Evolutionary conservation across 2,797 vertebrate species (phyloP).

Genomic region (Gymnocypris eckloni): DNA sequence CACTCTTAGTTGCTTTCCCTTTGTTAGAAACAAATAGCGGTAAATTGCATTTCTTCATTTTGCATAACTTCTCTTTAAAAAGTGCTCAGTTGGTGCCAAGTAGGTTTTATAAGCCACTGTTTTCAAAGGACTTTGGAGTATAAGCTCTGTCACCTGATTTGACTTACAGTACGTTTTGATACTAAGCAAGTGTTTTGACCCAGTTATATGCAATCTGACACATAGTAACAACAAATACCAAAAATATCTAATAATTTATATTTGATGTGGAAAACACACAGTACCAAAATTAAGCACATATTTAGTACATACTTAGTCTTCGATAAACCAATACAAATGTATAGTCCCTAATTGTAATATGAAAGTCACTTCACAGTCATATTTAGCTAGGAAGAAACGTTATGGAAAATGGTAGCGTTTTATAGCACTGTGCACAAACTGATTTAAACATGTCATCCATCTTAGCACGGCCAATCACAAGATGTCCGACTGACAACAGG

Average conservation of each 20-base stretch:
- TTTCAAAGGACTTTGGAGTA: slow-evolving; percentile 9
- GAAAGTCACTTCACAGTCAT: not conserved
- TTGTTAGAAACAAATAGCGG: not conserved
- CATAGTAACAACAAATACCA: slow-evolving; percentile 18
- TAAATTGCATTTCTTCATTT: not conserved
- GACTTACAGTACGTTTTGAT: not conserved
- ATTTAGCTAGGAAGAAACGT: not conserved
- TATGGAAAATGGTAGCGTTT: not conserved
- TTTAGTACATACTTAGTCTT: not conserved
- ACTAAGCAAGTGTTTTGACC: slow-evolving; percentile 16
- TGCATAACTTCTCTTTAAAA: slow-evolving; percentile 28
- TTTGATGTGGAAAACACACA: not conserved
- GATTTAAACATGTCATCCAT: not conserved
- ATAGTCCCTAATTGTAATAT: not conserved
- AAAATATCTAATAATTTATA: not conserved
- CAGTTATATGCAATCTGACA: not conserved
- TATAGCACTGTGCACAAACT: not conserved
- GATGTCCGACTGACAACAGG: slow-evolving; percentile 1
- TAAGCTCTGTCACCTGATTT: slow-evolving; percentile 39
- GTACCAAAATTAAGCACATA: not conserved
- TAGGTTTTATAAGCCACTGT: slow-evolving; percentile 6
- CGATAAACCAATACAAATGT: not conserved
- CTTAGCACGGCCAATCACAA: slow-evolving; percentile 11
- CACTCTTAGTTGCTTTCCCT: not conserved
- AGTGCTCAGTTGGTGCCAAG: not conserved